Conservation (phyloP, 1,140 invertebrate genomes). For the Zaprionus gabonicus region DNA sequence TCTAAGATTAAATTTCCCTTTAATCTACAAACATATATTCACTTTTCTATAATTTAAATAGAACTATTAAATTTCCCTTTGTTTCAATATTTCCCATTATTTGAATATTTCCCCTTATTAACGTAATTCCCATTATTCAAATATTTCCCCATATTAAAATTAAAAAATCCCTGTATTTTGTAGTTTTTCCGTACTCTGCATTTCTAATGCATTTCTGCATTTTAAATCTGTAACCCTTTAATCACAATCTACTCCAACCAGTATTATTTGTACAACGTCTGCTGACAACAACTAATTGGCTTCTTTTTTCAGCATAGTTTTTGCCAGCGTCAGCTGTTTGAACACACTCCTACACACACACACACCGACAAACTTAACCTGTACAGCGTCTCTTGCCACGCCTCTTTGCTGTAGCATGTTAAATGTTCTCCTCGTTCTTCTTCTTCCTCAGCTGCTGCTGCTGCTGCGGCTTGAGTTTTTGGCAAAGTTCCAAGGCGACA, state of each 20-base stretch:
- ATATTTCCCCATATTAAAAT: neutral
- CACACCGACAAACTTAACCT: constrained; percentile 13
- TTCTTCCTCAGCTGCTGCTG: neutral
- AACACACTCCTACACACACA: neutral
- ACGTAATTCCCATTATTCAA: too few relatives aligned
- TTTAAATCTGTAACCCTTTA: neutral
- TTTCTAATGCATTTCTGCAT: neutral
- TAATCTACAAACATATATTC: neutral
- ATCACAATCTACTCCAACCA: neutral
- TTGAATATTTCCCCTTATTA: neutral
- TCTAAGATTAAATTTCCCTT: neutral
- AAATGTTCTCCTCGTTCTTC: constrained; percentile 10
- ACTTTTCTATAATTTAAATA: too few relatives aligned
- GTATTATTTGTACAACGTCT: neutral
- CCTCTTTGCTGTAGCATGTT: constrained; percentile 60
- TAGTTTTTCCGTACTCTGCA: neutral
- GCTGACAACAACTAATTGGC: constrained; percentile 3
- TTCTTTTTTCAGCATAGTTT: neutral
- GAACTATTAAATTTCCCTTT: too few relatives aligned
- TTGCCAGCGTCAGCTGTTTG: constrained; percentile 15
- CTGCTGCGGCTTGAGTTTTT: constrained; percentile 47
- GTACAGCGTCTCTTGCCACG: constrained; percentile 41
- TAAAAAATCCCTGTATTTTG: neutral
- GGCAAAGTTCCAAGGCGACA: constrained; percentile 47
- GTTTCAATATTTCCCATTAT: too few relatives aligned